Evolutionary conservation across 2,797 vertebrate genomes (phyloP).

Genomic region (Meriones psammophilus): DNA sequence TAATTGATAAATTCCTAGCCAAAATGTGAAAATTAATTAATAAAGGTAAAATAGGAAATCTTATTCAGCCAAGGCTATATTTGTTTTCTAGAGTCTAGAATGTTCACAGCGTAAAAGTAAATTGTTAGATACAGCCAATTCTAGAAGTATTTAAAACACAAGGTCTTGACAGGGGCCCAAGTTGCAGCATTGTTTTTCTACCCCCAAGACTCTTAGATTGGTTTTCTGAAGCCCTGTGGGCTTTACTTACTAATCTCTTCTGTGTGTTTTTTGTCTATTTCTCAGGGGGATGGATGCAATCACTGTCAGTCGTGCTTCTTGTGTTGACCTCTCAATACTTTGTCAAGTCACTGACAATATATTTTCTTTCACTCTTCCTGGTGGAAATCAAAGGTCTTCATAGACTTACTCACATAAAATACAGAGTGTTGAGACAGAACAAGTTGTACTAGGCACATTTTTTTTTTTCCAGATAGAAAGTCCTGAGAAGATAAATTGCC

Average conservation of each 20-base stretch:
- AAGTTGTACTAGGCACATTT: slow-evolving; percentile 29
- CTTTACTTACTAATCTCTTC: slow-evolving; percentile 57
- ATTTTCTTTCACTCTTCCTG: slow-evolving; percentile 30
- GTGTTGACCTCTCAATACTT: not conserved
- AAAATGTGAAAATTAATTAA: slow-evolving; percentile 81
- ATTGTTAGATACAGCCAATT: slow-evolving; percentile 16
- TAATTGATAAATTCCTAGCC: slow-evolving; percentile 76
- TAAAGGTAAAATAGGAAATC: slow-evolving; percentile 71
- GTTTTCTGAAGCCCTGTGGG: slow-evolving; percentile 50
- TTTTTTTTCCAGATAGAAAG: slow-evolving; percentile 53
- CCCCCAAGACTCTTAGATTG: not conserved
- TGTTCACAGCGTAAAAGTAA: slow-evolving; percentile 66
- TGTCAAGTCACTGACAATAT: not conserved
- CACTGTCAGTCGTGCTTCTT: slow-evolving; percentile 89
- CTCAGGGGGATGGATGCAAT: slow-evolving; percentile 89
- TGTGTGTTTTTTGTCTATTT: slow-evolving; percentile 66
- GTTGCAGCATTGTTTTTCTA: slow-evolving; percentile 11
- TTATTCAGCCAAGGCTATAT: slow-evolving; percentile 70
- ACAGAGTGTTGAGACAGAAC: not conserved
- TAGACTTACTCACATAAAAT: slow-evolving; percentile 18
- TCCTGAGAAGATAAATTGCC: not conserved
- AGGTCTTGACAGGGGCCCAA: slow-evolving; percentile 1
- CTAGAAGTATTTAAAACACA: slow-evolving; percentile 61
- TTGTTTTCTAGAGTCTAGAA: slow-evolving; percentile 59
- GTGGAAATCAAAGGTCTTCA: not conserved